Percentiles rank a stretch among this genome's conserved stretches.
These are phyloP conservation scores for Orthochromis malagaraziensis DNA, from an alignment of 2,113 vertebrate species.

Conservation along the genomic window DNA sequence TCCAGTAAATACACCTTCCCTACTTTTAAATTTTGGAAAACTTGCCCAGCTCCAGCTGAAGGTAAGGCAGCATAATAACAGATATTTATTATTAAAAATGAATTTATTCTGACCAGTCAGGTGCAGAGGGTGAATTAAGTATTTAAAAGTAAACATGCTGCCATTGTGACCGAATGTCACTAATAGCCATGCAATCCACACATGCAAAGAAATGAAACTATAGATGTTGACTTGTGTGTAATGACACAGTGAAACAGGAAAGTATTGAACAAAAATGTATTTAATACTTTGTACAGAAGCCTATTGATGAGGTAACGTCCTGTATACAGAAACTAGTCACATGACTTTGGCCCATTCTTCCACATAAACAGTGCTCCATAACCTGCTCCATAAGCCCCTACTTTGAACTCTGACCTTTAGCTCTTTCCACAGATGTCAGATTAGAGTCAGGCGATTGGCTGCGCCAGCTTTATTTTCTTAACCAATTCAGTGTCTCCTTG, in stretches of 20 bases:
- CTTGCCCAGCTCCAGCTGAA: background rate
- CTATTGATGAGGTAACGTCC: background rate
- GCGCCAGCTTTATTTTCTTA: accelerated
- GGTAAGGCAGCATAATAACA: background rate
- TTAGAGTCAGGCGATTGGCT: background rate
- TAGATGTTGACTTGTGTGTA: background rate
- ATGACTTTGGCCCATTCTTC: background rate
- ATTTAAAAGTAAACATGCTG: background rate
- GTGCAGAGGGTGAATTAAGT: background rate
- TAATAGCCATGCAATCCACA: background rate
- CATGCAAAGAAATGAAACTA: accelerated
- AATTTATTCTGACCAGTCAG: background rate
- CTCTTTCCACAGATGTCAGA: accelerated
- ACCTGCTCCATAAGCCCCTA: background rate
- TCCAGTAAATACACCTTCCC: background rate
- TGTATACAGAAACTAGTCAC: background rate
- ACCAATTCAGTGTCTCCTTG: accelerated
- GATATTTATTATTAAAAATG: background rate
- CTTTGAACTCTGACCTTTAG: background rate
- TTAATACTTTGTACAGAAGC: background rate
- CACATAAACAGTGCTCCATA: background rate
- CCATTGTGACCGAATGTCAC: background rate
- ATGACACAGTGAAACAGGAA: background rate
- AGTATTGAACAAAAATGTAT: background rate
- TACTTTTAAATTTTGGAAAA: background rate